These are phyloP conservation scores for Sebastes itinus DNA, from an alignment of 2,797 vertebrate genomes.

Conservation along the genomic window DNA sequence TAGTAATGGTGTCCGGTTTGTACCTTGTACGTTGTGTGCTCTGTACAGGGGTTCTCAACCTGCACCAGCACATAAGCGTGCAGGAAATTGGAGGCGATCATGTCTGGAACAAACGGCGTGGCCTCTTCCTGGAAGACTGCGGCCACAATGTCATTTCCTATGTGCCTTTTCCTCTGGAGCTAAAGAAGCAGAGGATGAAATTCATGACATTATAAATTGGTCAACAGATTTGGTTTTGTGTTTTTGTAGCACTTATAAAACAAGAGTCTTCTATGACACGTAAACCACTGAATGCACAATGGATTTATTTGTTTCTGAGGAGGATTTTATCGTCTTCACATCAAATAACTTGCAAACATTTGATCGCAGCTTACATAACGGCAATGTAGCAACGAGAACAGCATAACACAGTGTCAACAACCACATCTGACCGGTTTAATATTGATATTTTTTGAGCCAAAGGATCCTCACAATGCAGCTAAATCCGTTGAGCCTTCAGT, in stretches of 20 bases:
- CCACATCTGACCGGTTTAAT: neutral
- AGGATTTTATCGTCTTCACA: neutral
- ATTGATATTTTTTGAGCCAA: neutral
- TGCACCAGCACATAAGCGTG: conserved; percentile 96
- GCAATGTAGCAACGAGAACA: neutral
- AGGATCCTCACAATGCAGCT: neutral
- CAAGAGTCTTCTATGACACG: neutral
- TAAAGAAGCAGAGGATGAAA: conserved; percentile 48
- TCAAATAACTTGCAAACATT: neutral
- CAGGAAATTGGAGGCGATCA: conserved; percentile 98
- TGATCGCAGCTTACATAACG: neutral
- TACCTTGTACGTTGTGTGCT: conserved; percentile 91
- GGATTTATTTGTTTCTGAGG: neutral
- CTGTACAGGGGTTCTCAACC: conserved; percentile 85
- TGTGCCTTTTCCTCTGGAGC: conserved; percentile 98
- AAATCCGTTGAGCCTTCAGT: neutral
- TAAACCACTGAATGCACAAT: neutral
- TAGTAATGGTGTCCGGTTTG: neutral
- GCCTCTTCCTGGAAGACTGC: conserved; percentile 95
- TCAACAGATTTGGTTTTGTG: neutral
- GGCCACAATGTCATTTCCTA: conserved; percentile 97
- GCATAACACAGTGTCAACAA: neutral
- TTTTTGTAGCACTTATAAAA: neutral
- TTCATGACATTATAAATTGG: neutral
- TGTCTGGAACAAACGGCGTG: conserved; percentile 96